Percentiles rank a stretch among this genome's conserved stretches.
These are phyloP conservation scores for Oncorhynchus nerka DNA, from an alignment of 2,113 vertebrate species.

Conservation along the genomic window DNA sequence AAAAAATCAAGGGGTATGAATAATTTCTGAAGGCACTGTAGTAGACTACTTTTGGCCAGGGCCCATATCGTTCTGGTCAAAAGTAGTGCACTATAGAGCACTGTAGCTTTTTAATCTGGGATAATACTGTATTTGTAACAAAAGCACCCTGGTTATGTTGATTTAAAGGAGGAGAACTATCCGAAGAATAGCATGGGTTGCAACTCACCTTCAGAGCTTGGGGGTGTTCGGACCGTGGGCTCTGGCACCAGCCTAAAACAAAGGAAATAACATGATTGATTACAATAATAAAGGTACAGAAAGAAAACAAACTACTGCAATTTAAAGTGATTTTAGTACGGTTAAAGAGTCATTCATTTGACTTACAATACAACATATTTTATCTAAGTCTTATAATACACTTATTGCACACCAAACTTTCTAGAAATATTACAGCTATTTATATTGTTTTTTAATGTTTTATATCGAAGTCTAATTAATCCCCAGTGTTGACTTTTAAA, in stretches of 20 bases:
- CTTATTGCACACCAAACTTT: constrained; percentile 63
- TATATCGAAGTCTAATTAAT: constrained; percentile 65
- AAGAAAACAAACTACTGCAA: constrained; percentile 18
- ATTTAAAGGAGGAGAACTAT: not conserved
- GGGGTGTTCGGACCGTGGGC: not conserved
- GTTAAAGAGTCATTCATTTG: constrained; percentile 43
- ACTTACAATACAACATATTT: constrained; percentile 50
- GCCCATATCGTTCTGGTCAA: no score
- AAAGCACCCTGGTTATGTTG: not conserved
- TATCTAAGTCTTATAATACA: constrained; percentile 64
- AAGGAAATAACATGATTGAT: constrained; percentile 18
- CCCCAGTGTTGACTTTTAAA: constrained; percentile 44
- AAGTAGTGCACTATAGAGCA: no score
- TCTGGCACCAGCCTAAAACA: constrained; percentile 51
- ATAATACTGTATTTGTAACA: no score
- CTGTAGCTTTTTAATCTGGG: no score
- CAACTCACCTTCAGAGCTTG: constrained; percentile 48
- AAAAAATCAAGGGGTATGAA: no score
- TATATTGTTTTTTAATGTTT: constrained; percentile 68
- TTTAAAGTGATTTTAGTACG: constrained; percentile 35
- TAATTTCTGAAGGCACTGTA: no score
- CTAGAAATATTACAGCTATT: constrained; percentile 67
- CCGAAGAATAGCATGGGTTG: not conserved
- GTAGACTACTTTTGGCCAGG: no score
- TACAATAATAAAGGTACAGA: constrained; percentile 28